These are phyloP conservation scores for Dinomys branickii DNA, from an alignment of 2,113 vertebrate species.

Conservation along the genomic window DNA sequence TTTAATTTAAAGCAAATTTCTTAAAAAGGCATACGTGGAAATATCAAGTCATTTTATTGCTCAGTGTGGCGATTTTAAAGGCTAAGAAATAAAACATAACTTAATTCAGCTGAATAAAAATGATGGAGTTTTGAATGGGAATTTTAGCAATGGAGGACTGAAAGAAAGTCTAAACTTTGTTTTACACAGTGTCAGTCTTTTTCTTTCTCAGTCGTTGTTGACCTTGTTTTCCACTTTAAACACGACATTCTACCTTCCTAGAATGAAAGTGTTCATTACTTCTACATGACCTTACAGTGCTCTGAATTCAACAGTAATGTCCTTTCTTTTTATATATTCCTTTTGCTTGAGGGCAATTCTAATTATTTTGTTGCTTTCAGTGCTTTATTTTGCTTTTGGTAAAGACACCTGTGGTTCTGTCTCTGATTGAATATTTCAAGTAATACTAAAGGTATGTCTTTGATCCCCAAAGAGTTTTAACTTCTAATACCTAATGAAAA, in stretches of 20 bases:
- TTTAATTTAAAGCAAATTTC: slow-evolving; percentile 37
- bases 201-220: background rate
- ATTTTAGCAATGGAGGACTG: background rate
- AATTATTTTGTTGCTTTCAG: background rate
- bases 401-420: background rate
- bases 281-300: background rate
- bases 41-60: slow-evolving; percentile 7
- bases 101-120: background rate
- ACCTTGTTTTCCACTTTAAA: background rate
- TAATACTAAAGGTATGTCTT: background rate
- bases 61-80: background rate
- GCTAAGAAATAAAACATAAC: background rate
- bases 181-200: background rate
- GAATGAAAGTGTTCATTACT: slow-evolving; percentile 32
- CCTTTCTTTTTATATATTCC: slow-evolving; percentile 20
- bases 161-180: background rate
- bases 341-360: background rate
- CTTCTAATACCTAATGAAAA: background rate
- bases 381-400: slow-evolving; percentile 8
- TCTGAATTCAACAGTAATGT: background rate
- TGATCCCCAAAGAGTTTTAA: background rate
- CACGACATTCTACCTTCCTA: background rate
- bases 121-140: background rate
- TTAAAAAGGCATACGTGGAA: background rate
- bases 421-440: background rate